phyloP scores from a whole-genome alignment of 2,113 vertebrate genomes.

The Coptodon rendalli region DNA sequence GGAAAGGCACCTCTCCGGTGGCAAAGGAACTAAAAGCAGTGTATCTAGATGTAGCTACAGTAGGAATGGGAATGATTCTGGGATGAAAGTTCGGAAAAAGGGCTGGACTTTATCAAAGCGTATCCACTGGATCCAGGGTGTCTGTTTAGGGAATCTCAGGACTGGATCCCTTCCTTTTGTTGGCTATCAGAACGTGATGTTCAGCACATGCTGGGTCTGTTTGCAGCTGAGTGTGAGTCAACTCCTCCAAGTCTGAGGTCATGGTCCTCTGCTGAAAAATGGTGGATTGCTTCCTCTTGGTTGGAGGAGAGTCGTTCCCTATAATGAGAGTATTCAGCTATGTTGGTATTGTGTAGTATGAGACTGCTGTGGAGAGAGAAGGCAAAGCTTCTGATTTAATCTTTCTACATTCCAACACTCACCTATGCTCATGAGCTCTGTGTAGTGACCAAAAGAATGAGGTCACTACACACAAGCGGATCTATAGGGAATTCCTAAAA shows the following conservation, averaged over 20 bases:
- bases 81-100: not conserved
- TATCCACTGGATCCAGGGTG: not conserved
- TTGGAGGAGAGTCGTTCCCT: not conserved
- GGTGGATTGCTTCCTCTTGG: not conserved
- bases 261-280: not conserved
- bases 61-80: not conserved
- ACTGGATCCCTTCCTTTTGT: not conserved
- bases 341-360: not conserved
- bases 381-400: not conserved
- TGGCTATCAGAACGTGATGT: not conserved
- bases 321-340: not conserved
- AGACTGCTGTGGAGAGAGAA: not conserved
- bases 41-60: not conserved
- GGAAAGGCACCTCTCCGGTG: not conserved
- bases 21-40: not conserved
- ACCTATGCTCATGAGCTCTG: not conserved
- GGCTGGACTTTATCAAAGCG: not conserved
- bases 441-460: not conserved
- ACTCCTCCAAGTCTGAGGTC: not conserved
- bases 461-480: not conserved
- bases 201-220: not conserved
- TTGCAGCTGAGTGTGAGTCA: not conserved
- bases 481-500: too few relatives aligned
- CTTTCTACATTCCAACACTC: not conserved
- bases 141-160: not conserved